Base-by-base conservation (phyloP, 1,140 invertebrate species). In the Onthophagus taurus region DNA sequence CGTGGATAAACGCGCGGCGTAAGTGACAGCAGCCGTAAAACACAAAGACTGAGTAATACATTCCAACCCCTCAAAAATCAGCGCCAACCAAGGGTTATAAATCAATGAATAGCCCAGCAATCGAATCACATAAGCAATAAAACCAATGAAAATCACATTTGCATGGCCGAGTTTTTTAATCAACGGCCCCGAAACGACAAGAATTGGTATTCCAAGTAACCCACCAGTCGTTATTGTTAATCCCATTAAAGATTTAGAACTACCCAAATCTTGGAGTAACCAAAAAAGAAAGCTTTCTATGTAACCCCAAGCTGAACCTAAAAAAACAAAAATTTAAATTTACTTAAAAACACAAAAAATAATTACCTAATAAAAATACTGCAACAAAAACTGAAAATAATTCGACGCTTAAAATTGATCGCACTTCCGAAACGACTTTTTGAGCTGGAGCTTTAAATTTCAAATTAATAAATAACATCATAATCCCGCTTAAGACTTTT, bases 251-350 rank as follows among this genome's bases (percentile, higher is more conserved):
- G 80, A 81, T 47, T 83, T 77, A 1, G 80, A 80, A 6, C 77
- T 82, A 11, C 84, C 85, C 41, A 89, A 65, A 57, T 87, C 85
- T 63, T 86, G 76, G 6, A 91, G 72, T 44, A 88, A 72, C 85
- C 85, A 89, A 63, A 90, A 91, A 3, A 91, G 67, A 63, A 89
- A 92, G 44, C 79, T 86, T 63, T 89, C 86, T 29, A 89, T 79
- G 60, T 85, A 88, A 5, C 86, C 86, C 83, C 83, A 89, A 8
- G 79, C 79, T 0, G 75, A 80, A 6, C 85, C 84, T 85, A 62
- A 11, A 67, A 66, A 52, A 51, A 31, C 39, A 43, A 49, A 50
- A 42, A 31, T 31, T 14, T 29, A 24, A 24, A 24, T 9, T 41
- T 17, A n/a, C 26, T 23, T 6, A 21, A 11, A 21, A 11, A 4